Conservation (phyloP, 2,888 invertebrate genomes). For the Adineta ricciae region DNA sequence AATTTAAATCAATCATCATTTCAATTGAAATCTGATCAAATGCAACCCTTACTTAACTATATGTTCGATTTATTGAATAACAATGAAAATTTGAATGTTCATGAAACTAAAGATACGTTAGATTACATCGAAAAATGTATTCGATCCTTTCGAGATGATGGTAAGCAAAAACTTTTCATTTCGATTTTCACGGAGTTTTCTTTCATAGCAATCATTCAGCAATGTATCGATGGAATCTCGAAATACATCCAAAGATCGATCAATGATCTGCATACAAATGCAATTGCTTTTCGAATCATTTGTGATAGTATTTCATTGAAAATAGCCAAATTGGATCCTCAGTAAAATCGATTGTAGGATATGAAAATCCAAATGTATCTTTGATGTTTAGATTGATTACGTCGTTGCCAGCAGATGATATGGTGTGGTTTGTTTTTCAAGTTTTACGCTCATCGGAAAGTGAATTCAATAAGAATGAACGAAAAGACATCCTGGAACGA, state of each 20-base stretch:
- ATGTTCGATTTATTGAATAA: slow-evolving; percentile 12
- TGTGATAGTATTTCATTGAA: not conserved
- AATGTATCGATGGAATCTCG: not conserved
- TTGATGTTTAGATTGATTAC: not conserved
- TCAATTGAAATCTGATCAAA: not conserved
- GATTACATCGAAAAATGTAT: slow-evolving; percentile 20
- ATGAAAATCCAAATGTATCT: not conserved
- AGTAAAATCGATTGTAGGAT: not conserved
- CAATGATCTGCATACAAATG: slow-evolving; percentile 4
- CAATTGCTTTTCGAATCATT: not conserved
- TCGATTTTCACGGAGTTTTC: not conserved
- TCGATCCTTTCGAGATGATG: not conserved
- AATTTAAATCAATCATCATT: not conserved
- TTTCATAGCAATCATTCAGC: not conserved
- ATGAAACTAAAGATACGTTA: slow-evolving; percentile 8
- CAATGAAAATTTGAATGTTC: not conserved
- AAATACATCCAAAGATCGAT: not conserved
- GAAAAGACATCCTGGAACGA: not conserved
- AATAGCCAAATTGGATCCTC: not conserved
- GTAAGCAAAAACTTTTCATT: not conserved
- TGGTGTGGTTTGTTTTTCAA: slow-evolving; percentile 17
- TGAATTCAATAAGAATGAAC: not conserved
- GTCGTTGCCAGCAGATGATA: not conserved
- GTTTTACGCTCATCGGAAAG: slow-evolving; percentile 5
- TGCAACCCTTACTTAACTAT: not conserved